A percentile compares a stretch with the other conserved stretches of the same genome.
Conservation (phyloP, 2,888 invertebrate species). For the Ptilodon capucinus region DNA sequence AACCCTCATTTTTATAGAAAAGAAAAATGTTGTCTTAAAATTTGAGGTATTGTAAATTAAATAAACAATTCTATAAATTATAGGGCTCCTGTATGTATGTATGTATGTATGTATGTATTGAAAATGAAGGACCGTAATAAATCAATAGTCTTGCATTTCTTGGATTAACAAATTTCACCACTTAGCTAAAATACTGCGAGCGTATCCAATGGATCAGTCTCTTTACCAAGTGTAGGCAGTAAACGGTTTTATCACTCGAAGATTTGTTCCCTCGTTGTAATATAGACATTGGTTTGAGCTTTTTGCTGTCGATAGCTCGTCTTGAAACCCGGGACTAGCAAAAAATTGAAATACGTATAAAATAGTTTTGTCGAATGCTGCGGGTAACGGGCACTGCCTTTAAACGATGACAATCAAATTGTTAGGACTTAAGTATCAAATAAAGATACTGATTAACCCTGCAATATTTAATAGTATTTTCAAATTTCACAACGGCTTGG, state of each 20-base stretch:
- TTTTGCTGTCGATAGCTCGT: conserved; percentile 5
- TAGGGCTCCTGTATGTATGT: too few species aligned
- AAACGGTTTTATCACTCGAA: conserved; percentile 30
- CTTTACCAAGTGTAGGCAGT: conserved; percentile 24
- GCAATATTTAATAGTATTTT: too few species aligned
- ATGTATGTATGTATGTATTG: too few species aligned
- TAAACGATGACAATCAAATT: neutral
- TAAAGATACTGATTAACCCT: neutral
- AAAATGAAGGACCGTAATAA: too few species aligned
- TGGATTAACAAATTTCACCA: neutral
- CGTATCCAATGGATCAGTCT: neutral
- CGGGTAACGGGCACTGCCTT: neutral
- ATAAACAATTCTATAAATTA: too few species aligned
- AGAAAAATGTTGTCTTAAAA: too few species aligned
- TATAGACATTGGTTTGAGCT: conserved; percentile 13
- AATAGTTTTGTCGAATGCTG: conserved; percentile 13
- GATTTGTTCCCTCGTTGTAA: conserved; percentile 27
- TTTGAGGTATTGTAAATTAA: too few species aligned
- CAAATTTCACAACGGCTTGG: too few species aligned
- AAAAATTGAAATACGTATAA: conserved; percentile 28
- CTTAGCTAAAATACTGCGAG: neutral
- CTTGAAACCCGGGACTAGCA: conserved; percentile 3
- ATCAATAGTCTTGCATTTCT: neutral
- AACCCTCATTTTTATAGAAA: too few species aligned
- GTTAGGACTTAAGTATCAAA: neutral